phyloP scores from a whole-genome alignment of 2,797 vertebrate genomes.

The Parambassis ranga region DNA sequence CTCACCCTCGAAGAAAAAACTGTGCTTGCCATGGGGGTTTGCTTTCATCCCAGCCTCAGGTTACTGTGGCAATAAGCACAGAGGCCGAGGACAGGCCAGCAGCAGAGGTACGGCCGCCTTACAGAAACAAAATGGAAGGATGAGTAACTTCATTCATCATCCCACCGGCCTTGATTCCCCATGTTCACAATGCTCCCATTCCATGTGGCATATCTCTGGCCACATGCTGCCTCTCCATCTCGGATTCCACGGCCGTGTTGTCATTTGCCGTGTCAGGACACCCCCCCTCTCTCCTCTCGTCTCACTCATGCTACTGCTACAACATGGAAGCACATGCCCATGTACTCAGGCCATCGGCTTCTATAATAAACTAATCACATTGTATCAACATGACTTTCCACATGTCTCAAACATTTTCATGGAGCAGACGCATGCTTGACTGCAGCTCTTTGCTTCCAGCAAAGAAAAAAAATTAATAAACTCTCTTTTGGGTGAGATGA shows the following conservation, averaged over 20 bases:
- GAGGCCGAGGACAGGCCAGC: slow-evolving; percentile 24
- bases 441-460: slow-evolving; percentile 30
- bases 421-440: slow-evolving; percentile 55
- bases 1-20: slow-evolving; percentile 42
- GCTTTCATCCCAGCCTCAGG: slow-evolving; percentile 57
- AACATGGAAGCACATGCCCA: slow-evolving; percentile 67
- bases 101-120: slow-evolving; percentile 10
- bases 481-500: slow-evolving; percentile 66
- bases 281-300: slow-evolving; percentile 32
- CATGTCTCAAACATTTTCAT: slow-evolving; percentile 67
- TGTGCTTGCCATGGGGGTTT: slow-evolving; percentile 30
- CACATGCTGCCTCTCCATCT: slow-evolving; percentile 8
- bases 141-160: slow-evolving; percentile 64
- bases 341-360: slow-evolving; percentile 58
- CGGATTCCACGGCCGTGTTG: slow-evolving; percentile 48
- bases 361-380: slow-evolving; percentile 84
- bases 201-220: slow-evolving; percentile 40
- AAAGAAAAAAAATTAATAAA: slow-evolving; percentile 57
- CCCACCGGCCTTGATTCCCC: slow-evolving; percentile 18
- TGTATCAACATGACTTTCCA: slow-evolving; percentile 80
- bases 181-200: slow-evolving; percentile 25
- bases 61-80: slow-evolving; percentile 71
- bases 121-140: slow-evolving; percentile 50
- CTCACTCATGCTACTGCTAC: slow-evolving; percentile 49
- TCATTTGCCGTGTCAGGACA: slow-evolving; percentile 49